A percentile compares a stretch with the other conserved stretches of the same genome.
These are phyloP conservation scores for Garrulus glandarius DNA, from an alignment of 2,797 vertebrate species.

Conservation along the genomic window DNA sequence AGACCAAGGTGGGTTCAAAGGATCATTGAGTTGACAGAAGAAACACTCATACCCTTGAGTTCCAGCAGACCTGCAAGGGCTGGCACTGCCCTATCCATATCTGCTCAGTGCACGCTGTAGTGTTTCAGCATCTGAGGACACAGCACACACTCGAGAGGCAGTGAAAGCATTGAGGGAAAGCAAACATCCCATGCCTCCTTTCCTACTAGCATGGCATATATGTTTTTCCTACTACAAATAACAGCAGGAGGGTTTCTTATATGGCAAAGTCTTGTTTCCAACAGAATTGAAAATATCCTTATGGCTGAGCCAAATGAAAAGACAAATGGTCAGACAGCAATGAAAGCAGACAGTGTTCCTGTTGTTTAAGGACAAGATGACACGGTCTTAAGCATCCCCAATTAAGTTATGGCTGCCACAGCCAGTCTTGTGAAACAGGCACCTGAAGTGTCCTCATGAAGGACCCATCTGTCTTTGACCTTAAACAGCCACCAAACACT, in stretches of 20 bases:
- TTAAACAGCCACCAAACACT: not conserved
- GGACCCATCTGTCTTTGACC: not conserved
- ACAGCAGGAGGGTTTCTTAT: not conserved
- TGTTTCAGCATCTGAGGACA: not conserved
- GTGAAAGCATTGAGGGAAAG: not conserved
- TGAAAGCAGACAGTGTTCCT: not conserved
- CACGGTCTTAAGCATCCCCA: not conserved
- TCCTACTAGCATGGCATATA: not conserved
- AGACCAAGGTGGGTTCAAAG: not conserved
- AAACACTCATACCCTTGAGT: not conserved
- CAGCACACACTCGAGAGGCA: rapidly evolving
- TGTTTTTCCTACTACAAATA: not conserved
- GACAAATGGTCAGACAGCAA: not conserved
- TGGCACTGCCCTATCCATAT: not conserved
- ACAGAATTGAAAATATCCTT: not conserved
- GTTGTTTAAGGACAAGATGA: not conserved
- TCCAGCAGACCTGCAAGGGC: not conserved
- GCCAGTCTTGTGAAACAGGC: not conserved
- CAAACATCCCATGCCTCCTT: not conserved
- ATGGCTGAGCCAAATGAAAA: not conserved
- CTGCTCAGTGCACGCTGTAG: not conserved
- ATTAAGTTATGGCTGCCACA: not conserved
- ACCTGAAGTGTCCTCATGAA: not conserved
- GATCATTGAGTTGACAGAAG: not conserved
- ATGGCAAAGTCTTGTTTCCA: not conserved